These are phyloP conservation scores for Drosophila busckii DNA, from an alignment of 1,140 invertebrate species.

Conservation along the genomic window DNA sequence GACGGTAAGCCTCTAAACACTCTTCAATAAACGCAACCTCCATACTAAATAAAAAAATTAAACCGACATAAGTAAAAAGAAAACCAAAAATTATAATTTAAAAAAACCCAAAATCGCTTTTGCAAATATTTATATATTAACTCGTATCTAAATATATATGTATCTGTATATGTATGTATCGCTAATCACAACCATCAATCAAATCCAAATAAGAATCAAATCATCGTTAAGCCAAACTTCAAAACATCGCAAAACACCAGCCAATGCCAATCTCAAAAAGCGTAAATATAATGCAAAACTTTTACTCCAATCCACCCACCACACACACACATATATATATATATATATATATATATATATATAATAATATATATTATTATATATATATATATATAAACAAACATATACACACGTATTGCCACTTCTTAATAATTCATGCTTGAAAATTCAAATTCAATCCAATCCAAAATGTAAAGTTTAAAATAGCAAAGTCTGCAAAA, in stretches of 20 bases:
- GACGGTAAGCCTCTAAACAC: slow-evolving; percentile 78
- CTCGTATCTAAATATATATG: slow-evolving; percentile 74
- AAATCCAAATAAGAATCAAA: slow-evolving; percentile 53
- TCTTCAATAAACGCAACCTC: slow-evolving; percentile 77
- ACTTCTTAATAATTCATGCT: no score
- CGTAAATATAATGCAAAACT: slow-evolving; percentile 67
- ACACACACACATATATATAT: background rate
- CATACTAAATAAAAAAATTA: slow-evolving; percentile 57
- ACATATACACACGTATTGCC: no score
- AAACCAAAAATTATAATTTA: slow-evolving; percentile 12
- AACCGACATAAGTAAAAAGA: slow-evolving; percentile 42
- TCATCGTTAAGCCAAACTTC: slow-evolving; percentile 69
- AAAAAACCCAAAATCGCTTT: slow-evolving; percentile 61
- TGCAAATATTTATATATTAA: slow-evolving; percentile 77
- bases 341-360: slow-evolving; percentile 9
- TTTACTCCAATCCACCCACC: no score
- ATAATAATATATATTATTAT: slow-evolving; percentile 1
- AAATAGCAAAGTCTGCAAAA: slow-evolving; percentile 26
- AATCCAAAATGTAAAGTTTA: slow-evolving; percentile 38
- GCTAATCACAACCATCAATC: slow-evolving; percentile 73
- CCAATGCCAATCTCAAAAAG: slow-evolving; percentile 64
- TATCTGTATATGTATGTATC: slow-evolving; percentile 75
- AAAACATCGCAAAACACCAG: slow-evolving; percentile 54
- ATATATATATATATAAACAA: slow-evolving; percentile 16
- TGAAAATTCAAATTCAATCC: no score